Evolutionary conservation across 2,888 invertebrate species (phyloP).

Genomic region (Dasypolia templi): DNA sequence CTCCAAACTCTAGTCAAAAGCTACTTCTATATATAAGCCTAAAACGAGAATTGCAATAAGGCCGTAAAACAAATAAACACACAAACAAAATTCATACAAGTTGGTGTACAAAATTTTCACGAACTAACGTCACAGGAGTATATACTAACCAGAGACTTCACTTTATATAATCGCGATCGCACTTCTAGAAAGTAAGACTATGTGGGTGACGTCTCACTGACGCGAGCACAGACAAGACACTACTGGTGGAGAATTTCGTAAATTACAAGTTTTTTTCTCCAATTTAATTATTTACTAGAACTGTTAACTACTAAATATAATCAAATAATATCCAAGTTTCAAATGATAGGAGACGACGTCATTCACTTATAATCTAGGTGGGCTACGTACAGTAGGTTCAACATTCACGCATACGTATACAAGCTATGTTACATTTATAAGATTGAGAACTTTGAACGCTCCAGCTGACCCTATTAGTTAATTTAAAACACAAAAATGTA

Average conservation of each 20-base stretch:
- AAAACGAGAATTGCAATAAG: conserved; percentile 67
- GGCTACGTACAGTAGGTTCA: too few relatives aligned
- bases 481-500: neutral
- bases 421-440: neutral
- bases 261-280: neutral
- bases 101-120: conserved; percentile 66
- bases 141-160: conserved; percentile 2
- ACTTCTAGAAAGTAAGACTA: neutral
- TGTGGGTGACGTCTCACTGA: neutral
- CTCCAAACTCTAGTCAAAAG: conserved; percentile 67
- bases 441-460: neutral
- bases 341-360: neutral
- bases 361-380: neutral
- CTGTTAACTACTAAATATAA: too few relatives aligned
- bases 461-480: neutral
- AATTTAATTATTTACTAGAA: neutral
- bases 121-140: conserved; percentile 39
- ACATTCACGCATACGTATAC: neutral
- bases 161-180: neutral
- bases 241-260: neutral
- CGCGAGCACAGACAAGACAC: neutral
- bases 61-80: conserved; percentile 58
- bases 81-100: conserved; percentile 71
- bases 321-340: too few relatives aligned
- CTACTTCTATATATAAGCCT: conserved; percentile 50